Percentiles rank a stretch among this genome's conserved stretches.
phyloP scores from a whole-genome alignment of 1,140 invertebrate genomes.

The Tetranychus urticae region DNA sequence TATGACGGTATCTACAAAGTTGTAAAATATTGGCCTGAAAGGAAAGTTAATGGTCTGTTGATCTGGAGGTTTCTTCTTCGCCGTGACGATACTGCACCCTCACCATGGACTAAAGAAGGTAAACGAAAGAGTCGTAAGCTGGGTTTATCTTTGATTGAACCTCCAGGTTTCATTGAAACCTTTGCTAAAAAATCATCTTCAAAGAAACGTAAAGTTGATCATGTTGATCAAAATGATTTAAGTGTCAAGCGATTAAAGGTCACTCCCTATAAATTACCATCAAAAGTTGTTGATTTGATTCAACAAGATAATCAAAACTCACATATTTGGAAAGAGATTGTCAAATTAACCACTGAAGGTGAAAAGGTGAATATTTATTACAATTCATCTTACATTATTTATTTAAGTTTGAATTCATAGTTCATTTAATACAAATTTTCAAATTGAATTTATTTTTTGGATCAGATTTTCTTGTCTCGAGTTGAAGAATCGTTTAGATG shows the following conservation, averaged over 20 bases:
- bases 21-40: constrained; percentile 56
- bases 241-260: background rate
- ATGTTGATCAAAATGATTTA: background rate
- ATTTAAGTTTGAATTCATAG: constrained; percentile 46
- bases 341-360: constrained; percentile 17
- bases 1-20: constrained; percentile 33
- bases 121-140: constrained; percentile 12
- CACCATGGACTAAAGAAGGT: too few species aligned
- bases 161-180: background rate
- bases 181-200: background rate
- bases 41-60: constrained; percentile 28
- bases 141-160: constrained; percentile 17
- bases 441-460: constrained; percentile 13
- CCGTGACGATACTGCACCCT: too few species aligned
- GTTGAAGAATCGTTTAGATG: constrained; percentile 44
- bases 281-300: constrained; percentile 17
- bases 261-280: background rate
- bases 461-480: constrained; percentile 34
- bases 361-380: constrained; percentile 27
- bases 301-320: constrained; percentile 7
- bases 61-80: too few species aligned
- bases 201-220: constrained; percentile 34
- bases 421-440: constrained; percentile 30
- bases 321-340: constrained; percentile 17
- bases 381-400: constrained; percentile 23